These are phyloP conservation scores for Aleiodes alternator DNA, from an alignment of 2,888 invertebrate species.

Conservation along the genomic window DNA sequence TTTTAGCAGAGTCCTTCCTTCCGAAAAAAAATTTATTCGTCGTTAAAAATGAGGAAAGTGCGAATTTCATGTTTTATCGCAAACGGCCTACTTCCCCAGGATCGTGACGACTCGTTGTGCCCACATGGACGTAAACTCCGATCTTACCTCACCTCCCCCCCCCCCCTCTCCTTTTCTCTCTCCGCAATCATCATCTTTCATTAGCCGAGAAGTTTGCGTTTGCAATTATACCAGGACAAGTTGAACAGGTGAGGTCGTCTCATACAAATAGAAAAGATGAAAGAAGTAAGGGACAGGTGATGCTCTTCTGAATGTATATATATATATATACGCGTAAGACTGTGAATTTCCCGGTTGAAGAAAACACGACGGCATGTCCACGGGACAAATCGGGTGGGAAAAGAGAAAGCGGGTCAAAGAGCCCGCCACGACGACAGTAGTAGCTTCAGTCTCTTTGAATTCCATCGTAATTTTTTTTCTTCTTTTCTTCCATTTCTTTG, in stretches of 20 bases:
- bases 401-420: conserved; percentile 75
- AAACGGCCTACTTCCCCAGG: conserved; percentile 6
- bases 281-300: conserved; percentile 6
- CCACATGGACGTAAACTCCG: neutral
- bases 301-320: conserved; percentile 7
- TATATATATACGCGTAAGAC: conserved; percentile 1
- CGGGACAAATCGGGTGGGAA: conserved; percentile 73
- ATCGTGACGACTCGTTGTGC: neutral
- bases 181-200: no score
- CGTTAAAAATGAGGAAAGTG: neutral
- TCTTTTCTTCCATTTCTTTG: conserved; percentile 36
- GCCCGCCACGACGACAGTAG: conserved; percentile 67
- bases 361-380: conserved; percentile 64
- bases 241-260: conserved; percentile 24
- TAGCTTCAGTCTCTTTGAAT: conserved; percentile 53
- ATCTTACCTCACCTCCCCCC: conserved; percentile 7
- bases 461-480: conserved; percentile 34
- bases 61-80: conserved; percentile 33
- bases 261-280: neutral
- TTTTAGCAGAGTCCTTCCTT: no score
- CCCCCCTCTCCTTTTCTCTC: no score
- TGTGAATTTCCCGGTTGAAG: conserved; percentile 67
- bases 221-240: conserved; percentile 9
- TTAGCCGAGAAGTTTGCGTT: no score
- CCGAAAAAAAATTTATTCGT: neutral